These are phyloP conservation scores for Eupleurogrammus muticus DNA, from an alignment of 2,797 vertebrate species.

Conservation along the genomic window DNA sequence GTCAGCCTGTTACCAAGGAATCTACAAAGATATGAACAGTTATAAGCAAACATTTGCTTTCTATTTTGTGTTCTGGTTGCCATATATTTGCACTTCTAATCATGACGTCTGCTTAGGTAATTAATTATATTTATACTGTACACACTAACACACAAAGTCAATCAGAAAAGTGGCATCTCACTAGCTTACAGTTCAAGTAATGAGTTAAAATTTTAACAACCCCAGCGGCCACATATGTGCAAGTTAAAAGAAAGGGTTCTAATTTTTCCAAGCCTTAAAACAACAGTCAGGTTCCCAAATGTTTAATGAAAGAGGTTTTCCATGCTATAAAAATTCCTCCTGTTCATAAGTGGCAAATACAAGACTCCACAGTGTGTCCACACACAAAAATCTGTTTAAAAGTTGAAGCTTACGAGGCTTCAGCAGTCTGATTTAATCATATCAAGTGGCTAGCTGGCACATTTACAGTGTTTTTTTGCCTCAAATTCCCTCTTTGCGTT, in stretches of 20 bases:
- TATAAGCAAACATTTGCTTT: neutral
- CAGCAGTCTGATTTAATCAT: too few species aligned
- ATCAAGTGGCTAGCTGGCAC: too few species aligned
- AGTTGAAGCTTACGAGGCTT: neutral
- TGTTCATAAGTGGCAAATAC: too few species aligned
- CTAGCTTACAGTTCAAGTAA: neutral
- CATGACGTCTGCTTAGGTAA: neutral
- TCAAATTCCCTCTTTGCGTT: too few species aligned
- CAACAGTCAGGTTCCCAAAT: too few species aligned
- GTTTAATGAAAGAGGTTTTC: too few species aligned
- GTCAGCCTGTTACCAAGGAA: neutral
- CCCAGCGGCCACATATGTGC: neutral
- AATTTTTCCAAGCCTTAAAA: too few species aligned
- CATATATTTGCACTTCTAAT: neutral
- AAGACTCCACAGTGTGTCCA: too few species aligned
- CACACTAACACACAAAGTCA: neutral
- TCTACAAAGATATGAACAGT: neutral
- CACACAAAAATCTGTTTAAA: neutral
- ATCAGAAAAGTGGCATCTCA: neutral
- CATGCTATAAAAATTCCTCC: too few species aligned
- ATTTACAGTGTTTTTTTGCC: too few species aligned
- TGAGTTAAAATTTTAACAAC: slow-evolving; percentile 24
- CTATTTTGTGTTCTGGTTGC: neutral
- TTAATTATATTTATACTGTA: neutral
- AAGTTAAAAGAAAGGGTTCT: neutral